These are phyloP conservation scores for Fabriciana adippe DNA, from an alignment of 2,888 invertebrate species.

Conservation along the genomic window DNA sequence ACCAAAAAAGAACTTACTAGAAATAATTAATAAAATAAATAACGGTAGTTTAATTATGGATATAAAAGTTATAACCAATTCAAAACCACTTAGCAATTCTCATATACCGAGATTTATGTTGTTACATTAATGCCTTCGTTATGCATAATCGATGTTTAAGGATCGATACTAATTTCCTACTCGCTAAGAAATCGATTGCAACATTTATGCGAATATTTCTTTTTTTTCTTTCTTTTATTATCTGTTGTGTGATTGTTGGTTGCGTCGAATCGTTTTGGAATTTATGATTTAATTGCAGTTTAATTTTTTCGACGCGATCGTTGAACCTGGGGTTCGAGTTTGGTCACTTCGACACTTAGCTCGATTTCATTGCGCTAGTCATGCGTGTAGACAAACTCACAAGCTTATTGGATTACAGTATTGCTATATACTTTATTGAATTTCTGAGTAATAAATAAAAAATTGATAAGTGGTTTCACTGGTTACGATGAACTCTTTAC, in stretches of 20 bases:
- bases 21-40: slow-evolving; percentile 51
- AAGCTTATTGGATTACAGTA: slow-evolving; percentile 42
- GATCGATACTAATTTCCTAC: slow-evolving; percentile 57
- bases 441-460: slow-evolving; percentile 2
- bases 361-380: slow-evolving; percentile 46
- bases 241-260: slow-evolving; percentile 79
- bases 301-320: slow-evolving; percentile 44
- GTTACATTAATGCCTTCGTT: slow-evolving; percentile 51
- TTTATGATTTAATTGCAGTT: slow-evolving; percentile 80
- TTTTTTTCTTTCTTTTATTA: slow-evolving; percentile 68
- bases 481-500: too few relatives aligned
- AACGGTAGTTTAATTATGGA: slow-evolving; percentile 53
- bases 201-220: slow-evolving; percentile 55
- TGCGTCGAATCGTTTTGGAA: slow-evolving; percentile 73
- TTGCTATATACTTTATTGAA: not conserved
- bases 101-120: slow-evolving; percentile 57
- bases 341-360: slow-evolving; percentile 26
- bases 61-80: slow-evolving; percentile 53
- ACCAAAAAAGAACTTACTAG: slow-evolving; percentile 5
- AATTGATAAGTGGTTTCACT: slow-evolving; percentile 3
- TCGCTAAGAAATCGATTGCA: slow-evolving; percentile 61
- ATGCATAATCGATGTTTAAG: slow-evolving; percentile 45
- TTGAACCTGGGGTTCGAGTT: not conserved
- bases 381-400: slow-evolving; percentile 54
- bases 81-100: slow-evolving; percentile 48